Percentiles rank a stretch among this genome's conserved stretches.
phyloP scores from a whole-genome alignment of 2,888 invertebrate genomes.

The Drosophila limbata region DNA sequence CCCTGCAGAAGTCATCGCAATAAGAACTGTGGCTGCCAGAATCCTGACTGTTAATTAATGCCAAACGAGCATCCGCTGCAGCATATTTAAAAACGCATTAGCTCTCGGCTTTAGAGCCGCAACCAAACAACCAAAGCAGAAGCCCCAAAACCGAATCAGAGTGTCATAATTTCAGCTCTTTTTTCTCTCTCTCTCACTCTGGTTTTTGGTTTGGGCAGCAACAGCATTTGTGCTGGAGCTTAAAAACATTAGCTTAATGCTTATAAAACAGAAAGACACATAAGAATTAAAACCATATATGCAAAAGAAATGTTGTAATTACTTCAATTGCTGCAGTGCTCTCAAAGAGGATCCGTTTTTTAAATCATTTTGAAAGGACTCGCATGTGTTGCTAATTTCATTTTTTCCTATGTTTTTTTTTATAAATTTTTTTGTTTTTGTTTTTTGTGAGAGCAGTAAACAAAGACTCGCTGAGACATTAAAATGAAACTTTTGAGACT shows the following conservation, averaged over 20 bases:
- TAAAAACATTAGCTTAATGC: conserved; percentile 52
- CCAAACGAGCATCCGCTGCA: conserved; percentile 66
- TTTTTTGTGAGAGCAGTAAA: conserved; percentile 21
- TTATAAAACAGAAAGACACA: conserved; percentile 33
- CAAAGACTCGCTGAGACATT: conserved; percentile 62
- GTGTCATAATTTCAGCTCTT: conserved; percentile 48
- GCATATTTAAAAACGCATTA: conserved; percentile 80
- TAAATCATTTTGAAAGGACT: conserved; percentile 32
- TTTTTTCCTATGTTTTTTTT: conserved; percentile 11
- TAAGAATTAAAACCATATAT: conserved; percentile 44
- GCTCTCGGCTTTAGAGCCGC: conserved; percentile 50
- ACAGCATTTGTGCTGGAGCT: conserved; percentile 41
- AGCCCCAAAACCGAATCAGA: conserved; percentile 25
- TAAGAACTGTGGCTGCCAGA: conserved; percentile 18
- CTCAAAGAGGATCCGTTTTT: not conserved
- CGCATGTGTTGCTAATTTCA: conserved; percentile 78
- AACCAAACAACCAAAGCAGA: conserved; percentile 33
- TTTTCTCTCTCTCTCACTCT: conserved; percentile 1
- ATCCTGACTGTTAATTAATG: conserved; percentile 70
- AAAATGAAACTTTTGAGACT: conserved; percentile 68
- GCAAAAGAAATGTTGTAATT: conserved; percentile 63
- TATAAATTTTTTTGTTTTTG: conserved; percentile 14
- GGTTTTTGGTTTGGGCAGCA: conserved; percentile 13
- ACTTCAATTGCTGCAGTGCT: conserved; percentile 55
- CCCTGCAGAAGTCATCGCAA: conserved; percentile 24